Evolutionary conservation across 1,140 invertebrate species (phyloP), one percentile per base, ranked within the genome.

Genomic region (Xylocopa sonorina): DNA sequence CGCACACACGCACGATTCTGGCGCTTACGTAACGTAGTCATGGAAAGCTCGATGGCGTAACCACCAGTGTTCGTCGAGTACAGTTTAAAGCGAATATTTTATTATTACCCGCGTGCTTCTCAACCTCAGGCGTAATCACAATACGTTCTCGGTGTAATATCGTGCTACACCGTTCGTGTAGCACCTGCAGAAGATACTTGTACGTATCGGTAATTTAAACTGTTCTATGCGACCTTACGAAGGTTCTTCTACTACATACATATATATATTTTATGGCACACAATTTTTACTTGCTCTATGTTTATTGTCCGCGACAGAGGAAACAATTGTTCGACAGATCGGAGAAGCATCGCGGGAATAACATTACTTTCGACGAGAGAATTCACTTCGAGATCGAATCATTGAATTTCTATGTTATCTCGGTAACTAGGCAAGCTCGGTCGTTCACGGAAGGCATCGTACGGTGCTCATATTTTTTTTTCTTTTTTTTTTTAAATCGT

Each of bases 381-480:
- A 53, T 76, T 71, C 63, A 63, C 29, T 43, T 83, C 78, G 76
- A 74, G 77, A 80, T 84, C 82, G 81, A 69, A 83, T 76, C 77
- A 72, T 81, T 73, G 75, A 82, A 78, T 77, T 81, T 76, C 50
- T 76, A 77, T 81, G 64, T 81, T 82, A 76, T 84, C 67, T 87
- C 77, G 89, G 90, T 90, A 92, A 89, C 89, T 91, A 92, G 90
- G 87, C 91, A 93, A 93, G 92, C 92, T 93, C 91, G 92, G 91
- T 92, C 90, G 90, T 92, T 92, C 92, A 92, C 92, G 92, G 90
- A 92, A 93, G 92, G 92, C 92, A 93, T 93, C 92, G 92, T 92
- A 90, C 88, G 90, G 90, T 91, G 90, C 89, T 90, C 90, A 88
- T 88, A 51, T 18, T 58, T 58, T 34, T 58, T 55, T 53, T 55